Conservation (phyloP, 1,140 invertebrate genomes). For the Drosophila truncata region DNA sequence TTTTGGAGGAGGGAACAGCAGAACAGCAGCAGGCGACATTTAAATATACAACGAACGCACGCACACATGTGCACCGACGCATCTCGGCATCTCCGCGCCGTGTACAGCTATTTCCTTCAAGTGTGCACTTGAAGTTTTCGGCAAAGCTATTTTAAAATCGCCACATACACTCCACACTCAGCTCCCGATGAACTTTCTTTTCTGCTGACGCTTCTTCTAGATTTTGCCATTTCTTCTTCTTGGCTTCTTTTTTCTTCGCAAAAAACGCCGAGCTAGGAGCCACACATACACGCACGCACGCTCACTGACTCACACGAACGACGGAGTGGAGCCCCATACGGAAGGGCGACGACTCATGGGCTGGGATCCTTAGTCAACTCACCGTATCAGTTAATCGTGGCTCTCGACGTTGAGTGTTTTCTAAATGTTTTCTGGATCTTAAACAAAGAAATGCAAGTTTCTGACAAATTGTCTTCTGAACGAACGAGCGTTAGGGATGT, state of each 20-base stretch:
- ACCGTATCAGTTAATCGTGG: slow-evolving; percentile 30
- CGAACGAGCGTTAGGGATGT: too few relatives aligned
- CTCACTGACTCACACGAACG: slow-evolving; percentile 34
- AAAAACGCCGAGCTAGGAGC: slow-evolving; percentile 51
- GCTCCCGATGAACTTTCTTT: slow-evolving; percentile 78
- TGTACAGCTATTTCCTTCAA: slow-evolving; percentile 52
- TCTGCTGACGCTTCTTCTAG: slow-evolving; percentile 80
- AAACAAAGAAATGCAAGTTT: slow-evolving; percentile 37
- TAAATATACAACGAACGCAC: slow-evolving; percentile 64
- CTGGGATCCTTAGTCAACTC: slow-evolving; percentile 18
- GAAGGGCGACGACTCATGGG: background rate
- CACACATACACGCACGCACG: slow-evolving; percentile 38
- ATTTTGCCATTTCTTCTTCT: slow-evolving; percentile 69
- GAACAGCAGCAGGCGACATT: slow-evolving; percentile 75
- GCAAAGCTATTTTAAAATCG: slow-evolving; percentile 77
- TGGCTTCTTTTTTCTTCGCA: slow-evolving; percentile 36
- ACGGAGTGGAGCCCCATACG: slow-evolving; percentile 22
- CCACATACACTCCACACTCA: slow-evolving; percentile 67
- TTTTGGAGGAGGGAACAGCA: slow-evolving; percentile 66
- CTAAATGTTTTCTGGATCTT: slow-evolving; percentile 22
- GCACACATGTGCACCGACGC: slow-evolving; percentile 40
- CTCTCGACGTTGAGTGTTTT: background rate
- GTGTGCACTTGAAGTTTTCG: slow-evolving; percentile 83
- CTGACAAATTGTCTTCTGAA: slow-evolving; percentile 20
- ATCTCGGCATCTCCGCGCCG: slow-evolving; percentile 13